phyloP scores from a whole-genome alignment of 1,140 invertebrate species.

The Drosophila oshimai region DNA sequence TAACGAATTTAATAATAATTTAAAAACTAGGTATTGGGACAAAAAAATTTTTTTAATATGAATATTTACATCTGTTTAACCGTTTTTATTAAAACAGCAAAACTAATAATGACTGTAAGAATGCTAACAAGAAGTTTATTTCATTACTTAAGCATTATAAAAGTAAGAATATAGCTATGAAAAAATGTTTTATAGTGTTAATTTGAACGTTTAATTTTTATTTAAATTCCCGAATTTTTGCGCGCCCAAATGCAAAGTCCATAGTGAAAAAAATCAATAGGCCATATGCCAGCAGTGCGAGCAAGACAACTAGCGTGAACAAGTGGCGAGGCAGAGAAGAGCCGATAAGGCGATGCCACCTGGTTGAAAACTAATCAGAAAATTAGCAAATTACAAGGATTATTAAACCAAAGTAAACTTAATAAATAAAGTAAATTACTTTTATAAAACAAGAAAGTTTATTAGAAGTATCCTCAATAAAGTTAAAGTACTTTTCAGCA shows the following conservation, averaged over 20 bases:
- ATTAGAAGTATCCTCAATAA: background rate
- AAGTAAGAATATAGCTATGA: too few species aligned
- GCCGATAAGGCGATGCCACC: constrained; percentile 38
- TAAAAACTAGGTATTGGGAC: too few species aligned
- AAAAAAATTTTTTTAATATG: too few species aligned
- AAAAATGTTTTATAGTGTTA: background rate
- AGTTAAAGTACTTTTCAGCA: too few species aligned
- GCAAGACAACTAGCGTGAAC: constrained; percentile 12
- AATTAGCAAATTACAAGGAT: background rate
- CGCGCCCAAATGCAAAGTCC: background rate
- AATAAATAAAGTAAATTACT: background rate
- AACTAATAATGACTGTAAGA: too few species aligned
- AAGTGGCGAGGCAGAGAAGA: constrained; percentile 6
- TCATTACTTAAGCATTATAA: too few species aligned
- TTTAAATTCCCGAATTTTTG: background rate
- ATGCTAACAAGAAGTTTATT: too few species aligned
- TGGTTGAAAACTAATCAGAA: background rate
- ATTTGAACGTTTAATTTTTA: too few species aligned
- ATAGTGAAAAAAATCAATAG: constrained; percentile 19
- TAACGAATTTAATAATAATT: too few species aligned
- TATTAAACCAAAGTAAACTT: background rate
- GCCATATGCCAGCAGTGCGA: constrained; percentile 10
- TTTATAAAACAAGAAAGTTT: background rate
- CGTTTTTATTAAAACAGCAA: too few species aligned
- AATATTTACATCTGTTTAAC: too few species aligned